Evolutionary conservation across 2,888 invertebrate genomes (phyloP), one percentile per base, ranked within the genome.

Genomic region (Timema podura): DNA sequence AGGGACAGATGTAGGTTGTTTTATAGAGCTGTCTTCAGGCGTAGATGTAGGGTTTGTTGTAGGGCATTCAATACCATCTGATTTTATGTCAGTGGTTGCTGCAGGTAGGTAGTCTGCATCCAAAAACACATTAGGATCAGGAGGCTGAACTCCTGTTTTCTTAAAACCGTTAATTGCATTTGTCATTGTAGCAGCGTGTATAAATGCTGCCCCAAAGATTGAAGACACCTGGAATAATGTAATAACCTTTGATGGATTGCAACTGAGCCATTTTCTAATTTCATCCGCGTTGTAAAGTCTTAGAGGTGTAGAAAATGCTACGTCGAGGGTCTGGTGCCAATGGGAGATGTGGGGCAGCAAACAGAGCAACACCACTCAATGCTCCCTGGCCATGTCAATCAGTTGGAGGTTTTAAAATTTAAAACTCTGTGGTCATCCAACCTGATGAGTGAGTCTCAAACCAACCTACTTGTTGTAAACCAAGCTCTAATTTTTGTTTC

Each of bases 141-240:
- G 15, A 30, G 15, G 8, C 30, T 45, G 6, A 30, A 54, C 48
- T 13, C 67, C 67, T 49, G 67, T 66, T 51, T 48, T 49, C 30
- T 66, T 48, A 44, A 66, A 66, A n/a, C 67, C 67, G 48, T 66
- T 48, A 44, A 66, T 66, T 47, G 15, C 49, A 66, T 13, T 49
- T 48, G 44, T 49, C 48, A 51, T 48, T 5, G 49, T 66, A 8
- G 67, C 49, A 48, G 67, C 6, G 6, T 48, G n/a, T 66, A 66
- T 9, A 66, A 2, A 49, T 11, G 67, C 67, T 66, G 48, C 49
- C 11, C 6, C 67, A 66, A 66, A 66, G 15, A 9, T 48, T 16
- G 15, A 44, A 48, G 30, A 30, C 11, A 66, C 44, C 30, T 66
- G 49, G 44, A 48, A 66, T 9, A 5, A 5, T 11, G 49, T 48